phyloP scores from a whole-genome alignment of 1,140 invertebrate genomes.

The Aphelenchoides avenae region DNA sequence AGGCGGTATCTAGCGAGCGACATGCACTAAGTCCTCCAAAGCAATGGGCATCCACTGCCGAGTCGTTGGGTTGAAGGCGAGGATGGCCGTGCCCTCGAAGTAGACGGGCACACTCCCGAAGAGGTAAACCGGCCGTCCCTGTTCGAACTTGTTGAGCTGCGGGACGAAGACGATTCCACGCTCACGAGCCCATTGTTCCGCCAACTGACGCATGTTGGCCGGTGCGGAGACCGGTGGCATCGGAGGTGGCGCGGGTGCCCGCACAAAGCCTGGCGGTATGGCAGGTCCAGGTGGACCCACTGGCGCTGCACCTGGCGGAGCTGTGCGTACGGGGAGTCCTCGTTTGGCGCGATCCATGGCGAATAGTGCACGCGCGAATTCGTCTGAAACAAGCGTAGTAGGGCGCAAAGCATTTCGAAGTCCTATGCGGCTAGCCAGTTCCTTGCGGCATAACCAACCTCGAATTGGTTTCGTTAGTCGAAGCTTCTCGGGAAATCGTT shows the following conservation, averaged over 20 bases:
- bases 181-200: slow-evolving; percentile 6
- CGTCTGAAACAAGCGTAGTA: background rate
- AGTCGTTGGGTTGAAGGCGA: slow-evolving; percentile 12
- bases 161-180: slow-evolving; percentile 19
- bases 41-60: slow-evolving; percentile 16
- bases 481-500: slow-evolving; percentile 33
- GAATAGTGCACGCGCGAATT: slow-evolving; percentile 5
- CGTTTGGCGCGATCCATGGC: slow-evolving; percentile 1
- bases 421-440: background rate
- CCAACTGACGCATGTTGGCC: slow-evolving; percentile 14
- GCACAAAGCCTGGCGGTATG: background rate
- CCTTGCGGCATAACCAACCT: slow-evolving; percentile 22
- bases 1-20: slow-evolving; percentile 8
- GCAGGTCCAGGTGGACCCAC: background rate
- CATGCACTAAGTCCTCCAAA: slow-evolving; percentile 15
- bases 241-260: slow-evolving; percentile 3
- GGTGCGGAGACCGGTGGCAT: no score
- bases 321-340: slow-evolving; percentile 4
- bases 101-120: slow-evolving; percentile 18
- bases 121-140: slow-evolving; percentile 20
- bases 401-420: background rate
- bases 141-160: slow-evolving; percentile 15
- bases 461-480: slow-evolving; percentile 24
- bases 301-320: slow-evolving; percentile 7
- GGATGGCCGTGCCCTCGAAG: slow-evolving; percentile 13